These are phyloP conservation scores for Chalcosyrphus nemorum DNA, from an alignment of 2,888 invertebrate species.

Conservation along the genomic window DNA sequence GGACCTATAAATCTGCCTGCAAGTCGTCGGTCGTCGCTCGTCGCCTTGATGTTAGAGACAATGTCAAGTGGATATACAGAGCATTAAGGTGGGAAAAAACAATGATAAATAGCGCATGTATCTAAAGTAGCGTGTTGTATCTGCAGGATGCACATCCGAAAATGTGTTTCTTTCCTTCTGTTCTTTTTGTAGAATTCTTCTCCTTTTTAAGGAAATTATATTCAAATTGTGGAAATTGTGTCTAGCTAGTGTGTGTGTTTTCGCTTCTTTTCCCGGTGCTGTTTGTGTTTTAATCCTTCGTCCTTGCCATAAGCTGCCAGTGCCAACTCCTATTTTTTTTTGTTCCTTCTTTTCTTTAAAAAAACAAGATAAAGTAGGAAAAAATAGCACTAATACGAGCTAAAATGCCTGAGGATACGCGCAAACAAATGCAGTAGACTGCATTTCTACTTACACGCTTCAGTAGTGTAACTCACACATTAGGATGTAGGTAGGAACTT, in stretches of 20 bases:
- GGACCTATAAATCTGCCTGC: constrained; percentile 54
- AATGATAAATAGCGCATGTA: constrained; percentile 62
- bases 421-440: constrained; percentile 67
- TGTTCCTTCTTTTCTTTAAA: constrained; percentile 4
- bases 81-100: constrained; percentile 62
- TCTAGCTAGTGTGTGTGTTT: not conserved
- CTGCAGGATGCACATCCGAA: constrained; percentile 59
- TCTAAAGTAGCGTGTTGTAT: constrained; percentile 54
- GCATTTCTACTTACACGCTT: constrained; percentile 55
- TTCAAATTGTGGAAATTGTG: constrained; percentile 25
- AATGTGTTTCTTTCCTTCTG: constrained; percentile 20
- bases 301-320: constrained; percentile 2
- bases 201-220: constrained; percentile 16
- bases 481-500: not conserved
- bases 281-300: constrained; percentile 17
- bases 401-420: constrained; percentile 48
- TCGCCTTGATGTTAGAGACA: constrained; percentile 51
- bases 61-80: constrained; percentile 44
- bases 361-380: constrained; percentile 19
- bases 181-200: not conserved
- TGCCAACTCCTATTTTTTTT: constrained; percentile 12
- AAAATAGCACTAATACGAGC: constrained; percentile 21
- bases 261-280: constrained; percentile 15
- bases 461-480: constrained; percentile 28
- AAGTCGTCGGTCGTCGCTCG: constrained; percentile 54